These are phyloP conservation scores for Hypanus sabinus DNA, from an alignment of 2,113 vertebrate genomes.

Conservation along the genomic window DNA sequence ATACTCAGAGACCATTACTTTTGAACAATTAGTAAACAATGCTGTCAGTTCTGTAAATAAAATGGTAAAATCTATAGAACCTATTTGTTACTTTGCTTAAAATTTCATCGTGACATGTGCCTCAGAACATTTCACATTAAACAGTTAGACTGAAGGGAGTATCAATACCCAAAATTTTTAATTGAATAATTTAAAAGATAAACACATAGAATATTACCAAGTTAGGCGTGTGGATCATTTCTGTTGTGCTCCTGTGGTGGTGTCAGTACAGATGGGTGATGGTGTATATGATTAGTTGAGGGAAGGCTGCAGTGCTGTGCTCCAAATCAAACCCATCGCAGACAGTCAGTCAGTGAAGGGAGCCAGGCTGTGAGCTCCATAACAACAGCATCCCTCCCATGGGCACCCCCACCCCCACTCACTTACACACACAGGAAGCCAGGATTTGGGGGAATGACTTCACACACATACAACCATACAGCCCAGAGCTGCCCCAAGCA, in stretches of 20 bases:
- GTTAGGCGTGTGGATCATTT: constrained; percentile 34
- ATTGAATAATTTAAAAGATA: background rate
- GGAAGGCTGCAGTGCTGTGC: background rate
- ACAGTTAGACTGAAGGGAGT: background rate
- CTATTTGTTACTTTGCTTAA: background rate
- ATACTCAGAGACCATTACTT: background rate
- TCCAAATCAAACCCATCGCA: constrained; percentile 9
- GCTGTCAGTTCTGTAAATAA: background rate
- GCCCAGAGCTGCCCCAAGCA: background rate
- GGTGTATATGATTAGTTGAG: constrained; percentile 7
- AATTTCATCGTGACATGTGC: background rate
- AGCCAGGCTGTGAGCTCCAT: constrained; percentile 17
- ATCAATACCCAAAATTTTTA: background rate
- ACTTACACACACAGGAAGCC: background rate
- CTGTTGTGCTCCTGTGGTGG: constrained; percentile 18
- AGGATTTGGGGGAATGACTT: background rate
- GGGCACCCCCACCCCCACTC: background rate
- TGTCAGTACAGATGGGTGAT: constrained; percentile 17
- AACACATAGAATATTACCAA: constrained; percentile 16
- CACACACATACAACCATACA: background rate
- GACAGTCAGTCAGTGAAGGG: background rate
- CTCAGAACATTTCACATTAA: background rate
- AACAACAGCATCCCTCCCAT: constrained; percentile 29
- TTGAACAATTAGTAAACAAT: background rate
- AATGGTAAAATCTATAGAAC: background rate